Evolutionary conservation across 1,140 invertebrate genomes (phyloP), one percentile per base, ranked within the genome.

Genomic region (Drosophila lacteicornis): DNA sequence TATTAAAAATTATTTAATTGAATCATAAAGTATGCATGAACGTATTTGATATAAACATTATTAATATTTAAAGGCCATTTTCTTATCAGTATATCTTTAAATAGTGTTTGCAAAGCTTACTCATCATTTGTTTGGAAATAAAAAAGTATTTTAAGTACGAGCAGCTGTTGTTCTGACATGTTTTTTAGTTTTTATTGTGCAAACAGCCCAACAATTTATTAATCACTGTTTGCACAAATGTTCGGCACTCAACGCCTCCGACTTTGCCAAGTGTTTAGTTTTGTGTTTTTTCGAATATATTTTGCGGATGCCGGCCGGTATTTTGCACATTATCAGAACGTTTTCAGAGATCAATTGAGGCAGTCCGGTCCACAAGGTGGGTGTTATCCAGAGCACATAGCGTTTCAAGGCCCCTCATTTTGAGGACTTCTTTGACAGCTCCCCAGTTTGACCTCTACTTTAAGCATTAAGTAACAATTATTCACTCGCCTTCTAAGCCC

Each of bases 201-300:
- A 60, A 78, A 78, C 40, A 13, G 17, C 51, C 47, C 17, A 63
- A 36, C 53, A 83, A 74, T 84, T 80, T 77, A 84, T 84, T 84
- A 84, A 81, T 73, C 77, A 80, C 78, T 85, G 74, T 80, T 68
- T 80, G 73, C 65, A 47, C 40, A 76, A 80, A 80, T 83, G 61
- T 76, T 80, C 71, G 33, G 3, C 70, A 73, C 70, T 74, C 70
- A 74, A 38, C 67, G 45, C 67, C 45, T 25, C 68, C 45, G 53
- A 57, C 43, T 59, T 45, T 40, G 40, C 62, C 49, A 67, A 61
- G 69, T 69, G 61, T 82, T 82, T 82, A 78, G 74, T 78, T 63
- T 78, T 65, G 1, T 45, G 13, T 47, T 60, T 61, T 13, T 46
- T 62, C 27, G 56, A 47, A 33, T 38, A 77, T 38, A 77, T 68